Evolutionary conservation across 1,140 invertebrate species (phyloP).

Genomic region (Bathynomus jamesi): DNA sequence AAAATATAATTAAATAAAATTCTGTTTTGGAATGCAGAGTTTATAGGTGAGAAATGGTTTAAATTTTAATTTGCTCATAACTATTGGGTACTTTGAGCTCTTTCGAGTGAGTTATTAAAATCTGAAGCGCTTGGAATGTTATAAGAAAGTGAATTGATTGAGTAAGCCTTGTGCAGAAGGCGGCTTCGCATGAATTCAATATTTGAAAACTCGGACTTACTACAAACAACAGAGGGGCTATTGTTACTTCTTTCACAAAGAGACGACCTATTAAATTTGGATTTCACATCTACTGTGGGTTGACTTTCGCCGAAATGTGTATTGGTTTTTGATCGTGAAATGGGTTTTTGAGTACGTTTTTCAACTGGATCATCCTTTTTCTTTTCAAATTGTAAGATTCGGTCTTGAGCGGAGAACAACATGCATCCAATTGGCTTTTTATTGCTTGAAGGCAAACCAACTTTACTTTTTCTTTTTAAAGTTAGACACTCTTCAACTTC

Average conservation of each 20-base stretch:
- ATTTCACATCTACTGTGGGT: background rate
- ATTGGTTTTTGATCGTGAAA: constrained; percentile 4
- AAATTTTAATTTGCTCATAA: too few species aligned
- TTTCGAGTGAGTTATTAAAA: too few species aligned
- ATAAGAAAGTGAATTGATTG: too few species aligned
- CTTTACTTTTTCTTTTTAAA: background rate
- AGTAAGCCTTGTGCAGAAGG: background rate
- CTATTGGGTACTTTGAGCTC: too few species aligned
- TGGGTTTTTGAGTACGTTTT: constrained; percentile 1
- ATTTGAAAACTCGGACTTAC: background rate
- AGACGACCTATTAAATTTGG: background rate
- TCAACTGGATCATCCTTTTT: background rate
- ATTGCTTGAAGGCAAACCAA: background rate
- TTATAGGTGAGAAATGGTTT: too few species aligned
- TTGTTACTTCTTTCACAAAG: background rate
- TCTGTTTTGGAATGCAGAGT: too few species aligned
- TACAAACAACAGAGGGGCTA: background rate
- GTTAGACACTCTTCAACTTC: background rate
- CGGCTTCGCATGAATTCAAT: background rate
- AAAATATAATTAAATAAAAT: too few species aligned
- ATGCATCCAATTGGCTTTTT: constrained; percentile 11
- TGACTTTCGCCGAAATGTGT: constrained; percentile 5
- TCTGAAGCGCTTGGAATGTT: too few species aligned
- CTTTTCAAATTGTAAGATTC: constrained; percentile 14
- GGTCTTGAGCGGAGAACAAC: constrained; percentile 14